These are phyloP conservation scores for Podargus strigoides DNA, from an alignment of 2,797 vertebrate species.

Conservation along the genomic window DNA sequence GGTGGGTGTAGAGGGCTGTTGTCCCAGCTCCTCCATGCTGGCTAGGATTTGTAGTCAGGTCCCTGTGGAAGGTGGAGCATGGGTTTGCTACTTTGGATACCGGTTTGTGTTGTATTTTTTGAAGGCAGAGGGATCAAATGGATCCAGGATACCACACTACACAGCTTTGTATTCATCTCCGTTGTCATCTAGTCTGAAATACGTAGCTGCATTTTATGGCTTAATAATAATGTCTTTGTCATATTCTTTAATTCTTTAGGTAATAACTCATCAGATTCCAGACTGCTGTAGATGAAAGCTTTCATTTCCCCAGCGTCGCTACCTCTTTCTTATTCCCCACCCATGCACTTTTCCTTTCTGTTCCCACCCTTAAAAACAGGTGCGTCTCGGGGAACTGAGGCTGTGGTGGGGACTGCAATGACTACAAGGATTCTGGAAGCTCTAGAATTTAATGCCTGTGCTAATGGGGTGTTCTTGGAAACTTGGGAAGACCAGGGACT, in stretches of 20 bases:
- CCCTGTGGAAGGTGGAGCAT: background rate
- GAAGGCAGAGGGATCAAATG: conserved; percentile 51
- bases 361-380: conserved; percentile 30
- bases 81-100: conserved; percentile 10
- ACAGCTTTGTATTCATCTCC: conserved; percentile 52
- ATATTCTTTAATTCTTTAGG: conserved; percentile 47
- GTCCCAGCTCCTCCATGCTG: background rate
- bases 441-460: background rate
- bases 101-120: conserved; percentile 23
- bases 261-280: conserved; percentile 34
- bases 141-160: conserved; percentile 15
- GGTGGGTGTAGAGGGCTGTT: background rate
- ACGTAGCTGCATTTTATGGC: conserved; percentile 47
- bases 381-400: background rate
- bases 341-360: background rate
- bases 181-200: conserved; percentile 49
- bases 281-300: conserved; percentile 41
- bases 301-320: conserved; percentile 29
- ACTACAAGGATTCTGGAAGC: background rate
- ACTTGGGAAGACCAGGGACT: background rate
- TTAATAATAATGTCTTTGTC: conserved; percentile 37
- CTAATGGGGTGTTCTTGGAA: background rate
- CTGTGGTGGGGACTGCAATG: background rate
- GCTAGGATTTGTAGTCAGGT: background rate
- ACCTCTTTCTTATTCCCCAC: conserved; percentile 17